These are phyloP conservation scores for Trisateles emortualis DNA, from an alignment of 2,888 invertebrate species.

Conservation along the genomic window DNA sequence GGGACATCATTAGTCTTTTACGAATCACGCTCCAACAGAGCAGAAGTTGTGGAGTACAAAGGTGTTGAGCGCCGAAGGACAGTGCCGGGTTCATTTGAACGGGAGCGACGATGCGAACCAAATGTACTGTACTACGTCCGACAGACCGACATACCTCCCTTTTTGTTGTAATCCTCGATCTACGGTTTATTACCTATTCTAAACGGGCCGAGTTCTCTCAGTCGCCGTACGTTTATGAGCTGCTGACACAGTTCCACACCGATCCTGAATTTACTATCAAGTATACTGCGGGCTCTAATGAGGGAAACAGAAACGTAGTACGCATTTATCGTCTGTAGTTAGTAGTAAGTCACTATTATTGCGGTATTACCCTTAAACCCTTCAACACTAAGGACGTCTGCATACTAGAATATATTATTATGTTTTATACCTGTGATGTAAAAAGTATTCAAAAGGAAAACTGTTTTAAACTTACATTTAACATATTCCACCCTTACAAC, in stretches of 20 bases:
- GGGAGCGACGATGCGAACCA: slow-evolving; percentile 48
- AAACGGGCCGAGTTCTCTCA: slow-evolving; percentile 38
- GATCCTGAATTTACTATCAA: slow-evolving; percentile 30
- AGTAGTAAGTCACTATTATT: slow-evolving; percentile 16
- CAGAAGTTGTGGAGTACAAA: slow-evolving; percentile 66
- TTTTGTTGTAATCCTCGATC: slow-evolving; percentile 40
- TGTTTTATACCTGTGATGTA: not conserved
- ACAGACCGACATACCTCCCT: slow-evolving; percentile 33
- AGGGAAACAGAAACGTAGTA: slow-evolving; percentile 25
- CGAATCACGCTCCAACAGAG: slow-evolving; percentile 64
- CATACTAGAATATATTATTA: not conserved
- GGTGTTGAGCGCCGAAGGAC: slow-evolving; percentile 56
- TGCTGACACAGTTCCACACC: slow-evolving; percentile 35
- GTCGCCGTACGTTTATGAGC: slow-evolving; percentile 38
- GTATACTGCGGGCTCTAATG: slow-evolving; percentile 23
- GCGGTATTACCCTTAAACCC: slow-evolving; percentile 8
- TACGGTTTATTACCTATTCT: slow-evolving; percentile 40
- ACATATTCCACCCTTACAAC: too few species aligned
- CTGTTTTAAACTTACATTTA: too few species aligned
- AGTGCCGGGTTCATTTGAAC: slow-evolving; percentile 45
- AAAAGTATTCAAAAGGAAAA: not conserved
- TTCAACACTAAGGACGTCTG: not conserved
- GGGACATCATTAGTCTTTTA: slow-evolving; percentile 68
- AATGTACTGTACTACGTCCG: slow-evolving; percentile 41
- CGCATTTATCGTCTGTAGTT: slow-evolving; percentile 13